Evolutionary conservation across 2,113 vertebrate genomes (phyloP), one percentile per base, ranked within the genome.

Genomic region (Ibidorhyncha struthersii): DNA sequence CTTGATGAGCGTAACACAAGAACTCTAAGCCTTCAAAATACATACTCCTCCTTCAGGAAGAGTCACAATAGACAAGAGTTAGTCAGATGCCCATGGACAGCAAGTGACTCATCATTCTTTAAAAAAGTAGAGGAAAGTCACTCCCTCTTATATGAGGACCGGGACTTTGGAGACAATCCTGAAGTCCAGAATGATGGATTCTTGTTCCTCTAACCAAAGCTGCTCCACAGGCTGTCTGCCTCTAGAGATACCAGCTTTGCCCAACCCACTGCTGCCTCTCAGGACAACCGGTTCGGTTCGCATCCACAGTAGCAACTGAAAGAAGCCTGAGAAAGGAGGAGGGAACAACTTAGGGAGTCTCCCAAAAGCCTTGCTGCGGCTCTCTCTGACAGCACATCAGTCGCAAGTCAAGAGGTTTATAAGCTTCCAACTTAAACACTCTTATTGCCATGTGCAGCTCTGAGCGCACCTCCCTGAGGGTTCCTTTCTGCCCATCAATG

Each of bases 361-460:
- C 38, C 49, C 4, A 1, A 81, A 86, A 32, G 36, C 18, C 82
- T 73, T 52, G 49, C 41, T 85, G 52, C 56, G 65, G 14, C 52
- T 89, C 86, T 62, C 30, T 78, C 82, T 91, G 70, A 89, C 81
- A 69, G 30, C 45, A 0, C 22, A 84, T 77, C 82, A 92, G 34
- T 61, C 5, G 1, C 53, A 89, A 87, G 86, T 69, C 52, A 72
- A 58, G 29, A 89, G 38, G 45, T 73, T 85, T 93, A 8, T 69
- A 76, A 49, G 80, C 70, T 74, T 93, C 83, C 94, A 92, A 43
- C 73, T 80, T 89, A 92, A 97, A 95, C 81, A 80, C 40, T 90
- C 53, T 86, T 93, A 94, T 91, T 86, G 62, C 49, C 11, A 0
- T 6, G 14, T 58, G 30, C 9, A 84, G 67, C 90, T 84, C 72